These are phyloP conservation scores for Neoseiulus cucumeris DNA, from an alignment of 1,140 invertebrate species.

Conservation along the genomic window DNA sequence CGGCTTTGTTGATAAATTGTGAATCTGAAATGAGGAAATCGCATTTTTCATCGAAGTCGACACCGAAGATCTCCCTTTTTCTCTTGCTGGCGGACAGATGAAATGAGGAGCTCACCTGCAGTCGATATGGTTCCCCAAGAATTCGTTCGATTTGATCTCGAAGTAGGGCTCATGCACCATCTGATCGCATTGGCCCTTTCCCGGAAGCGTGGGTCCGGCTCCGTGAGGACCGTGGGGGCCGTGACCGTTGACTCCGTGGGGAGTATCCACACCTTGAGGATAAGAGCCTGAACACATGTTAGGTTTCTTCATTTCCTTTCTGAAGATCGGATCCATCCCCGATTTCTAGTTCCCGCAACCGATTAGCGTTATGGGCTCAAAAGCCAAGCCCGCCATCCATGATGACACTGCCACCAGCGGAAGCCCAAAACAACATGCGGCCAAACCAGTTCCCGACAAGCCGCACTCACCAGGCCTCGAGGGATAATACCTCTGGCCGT, in stretches of 20 bases:
- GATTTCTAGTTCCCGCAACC: no score
- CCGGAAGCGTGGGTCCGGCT: background rate
- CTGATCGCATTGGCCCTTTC: conserved; percentile 1
- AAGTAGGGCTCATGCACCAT: conserved; percentile 4
- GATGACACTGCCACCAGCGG: no score
- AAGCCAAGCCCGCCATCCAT: no score
- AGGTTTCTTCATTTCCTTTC: background rate
- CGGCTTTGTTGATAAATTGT: background rate
- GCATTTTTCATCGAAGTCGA: background rate
- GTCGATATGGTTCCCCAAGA: background rate
- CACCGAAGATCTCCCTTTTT: no score
- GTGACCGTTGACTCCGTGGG: background rate
- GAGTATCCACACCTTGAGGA: background rate
- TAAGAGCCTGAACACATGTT: background rate
- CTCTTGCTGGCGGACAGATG: no score
- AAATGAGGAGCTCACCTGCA: background rate
- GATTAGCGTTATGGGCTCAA: no score
- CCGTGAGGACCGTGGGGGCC: conserved; percentile 5
- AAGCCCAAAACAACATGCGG: no score
- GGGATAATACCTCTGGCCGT: background rate
- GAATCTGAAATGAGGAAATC: background rate
- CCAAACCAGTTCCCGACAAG: no score
- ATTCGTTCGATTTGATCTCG: conserved; percentile 8
- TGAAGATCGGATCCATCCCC: no score
- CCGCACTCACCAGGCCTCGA: background rate